Evolutionary conservation across 2,797 vertebrate genomes (phyloP).

Genomic region (Prunella strophiata): DNA sequence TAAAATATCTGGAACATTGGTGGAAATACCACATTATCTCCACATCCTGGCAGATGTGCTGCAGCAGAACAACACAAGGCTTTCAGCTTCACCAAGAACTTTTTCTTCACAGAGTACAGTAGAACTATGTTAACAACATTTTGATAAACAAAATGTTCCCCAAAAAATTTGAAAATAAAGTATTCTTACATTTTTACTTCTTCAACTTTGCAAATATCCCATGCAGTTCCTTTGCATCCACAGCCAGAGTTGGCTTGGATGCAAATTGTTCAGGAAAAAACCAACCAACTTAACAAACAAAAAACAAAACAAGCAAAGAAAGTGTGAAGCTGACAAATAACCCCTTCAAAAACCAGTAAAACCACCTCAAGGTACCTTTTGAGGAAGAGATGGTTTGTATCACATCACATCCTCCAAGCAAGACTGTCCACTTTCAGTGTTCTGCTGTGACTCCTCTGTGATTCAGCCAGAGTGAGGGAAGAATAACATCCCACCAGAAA

Average conservation of each 20-base stretch:
- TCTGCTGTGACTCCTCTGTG: neutral
- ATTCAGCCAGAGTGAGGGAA: neutral
- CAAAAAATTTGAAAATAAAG: neutral
- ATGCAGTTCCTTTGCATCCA: neutral
- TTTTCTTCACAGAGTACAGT: neutral
- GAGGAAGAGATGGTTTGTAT: neutral
- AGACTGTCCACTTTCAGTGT: neutral
- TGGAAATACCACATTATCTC: rapidly evolving
- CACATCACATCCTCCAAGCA: rapidly evolving
- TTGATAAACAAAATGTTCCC: neutral
- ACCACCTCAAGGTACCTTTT: neutral
- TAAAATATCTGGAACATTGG: neutral
- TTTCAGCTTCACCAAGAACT: neutral
- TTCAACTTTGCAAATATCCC: neutral
- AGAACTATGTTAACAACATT: neutral
- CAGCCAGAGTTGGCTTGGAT: rapidly evolving
- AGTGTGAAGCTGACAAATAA: neutral
- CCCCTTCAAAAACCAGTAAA: rapidly evolving
- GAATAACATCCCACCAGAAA: neutral
- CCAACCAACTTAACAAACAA: rapidly evolving
- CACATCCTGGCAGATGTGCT: neutral
- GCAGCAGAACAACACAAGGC: rapidly evolving
- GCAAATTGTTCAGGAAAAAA: neutral
- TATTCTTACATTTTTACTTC: neutral
- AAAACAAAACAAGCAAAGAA: neutral